Evolutionary conservation across 2,888 invertebrate species (phyloP), one percentile per base, ranked within the genome.

Genomic region (Campoplex nolae): DNA sequence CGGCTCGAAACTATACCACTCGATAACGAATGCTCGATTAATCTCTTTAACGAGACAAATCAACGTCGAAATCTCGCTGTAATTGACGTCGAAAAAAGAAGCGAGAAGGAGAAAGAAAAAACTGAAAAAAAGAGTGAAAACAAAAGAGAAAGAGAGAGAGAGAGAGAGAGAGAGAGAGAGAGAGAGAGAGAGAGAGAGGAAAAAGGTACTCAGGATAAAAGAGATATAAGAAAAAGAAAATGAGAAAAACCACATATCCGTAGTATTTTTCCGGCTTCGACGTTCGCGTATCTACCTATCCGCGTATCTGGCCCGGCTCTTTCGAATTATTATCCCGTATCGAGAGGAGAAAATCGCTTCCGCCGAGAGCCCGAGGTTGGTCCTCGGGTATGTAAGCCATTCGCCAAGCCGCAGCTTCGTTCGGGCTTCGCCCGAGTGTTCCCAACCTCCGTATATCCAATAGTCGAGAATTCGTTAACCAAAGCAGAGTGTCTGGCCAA

Each of bases 241-340:
- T 74, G 51, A 54, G n/a, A 48, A 77, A 23, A 62, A 71, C 56
- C 71, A 38, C 77, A 45, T 67, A 48, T 70, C 71, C 75, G 58
- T 67, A 71, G 79, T 73, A 85, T 77, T 77, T 76, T 77, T 83
- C 71, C 71, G 71, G 83, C n/a, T 71, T 38, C 16, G 16, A 23
- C 51, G 71, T 38, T 38, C 35, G 83, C 51, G 62, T 28, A 35
- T 71, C 67, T 62, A 79, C 78, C 83, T 78, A 85, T 83, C 70
- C 42, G 38, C 75, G 75, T 56, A 83, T 83, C 83, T 65, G 48
- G 70, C 23, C 65, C 32, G 65, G 56, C 83, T 79, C 45, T 58
- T 58, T 56, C 79, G 75, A 86, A 86, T 83, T 86, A 79, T 86
- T 83, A 79, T 86, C 75, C 83, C 83, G 85, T 83, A 79, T 85